Percentiles rank a stretch among this genome's conserved stretches.
Evolutionary conservation across 2,797 vertebrate genomes (phyloP).

Genomic region (Nothura maculosa): DNA sequence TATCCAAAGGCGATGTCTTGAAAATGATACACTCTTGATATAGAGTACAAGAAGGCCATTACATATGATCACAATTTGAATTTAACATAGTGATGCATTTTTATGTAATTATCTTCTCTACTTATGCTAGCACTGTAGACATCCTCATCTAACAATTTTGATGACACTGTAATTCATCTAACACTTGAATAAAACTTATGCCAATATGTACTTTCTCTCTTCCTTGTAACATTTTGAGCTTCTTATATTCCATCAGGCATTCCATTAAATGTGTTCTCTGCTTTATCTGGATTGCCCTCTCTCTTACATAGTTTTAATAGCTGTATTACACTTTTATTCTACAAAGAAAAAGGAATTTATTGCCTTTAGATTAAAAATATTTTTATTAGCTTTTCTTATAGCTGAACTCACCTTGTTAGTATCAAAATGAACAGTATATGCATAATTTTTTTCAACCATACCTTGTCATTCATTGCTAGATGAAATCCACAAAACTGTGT

Average conservation of each 20-base stretch:
- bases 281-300: conserved; percentile 15
- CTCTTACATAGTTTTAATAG: background rate
- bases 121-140: background rate
- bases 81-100: conserved; percentile 8
- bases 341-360: conserved; percentile 30
- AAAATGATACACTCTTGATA: background rate
- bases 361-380: conserved; percentile 34
- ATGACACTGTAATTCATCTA: conserved; percentile 26
- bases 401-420: background rate
- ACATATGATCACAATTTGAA: background rate
- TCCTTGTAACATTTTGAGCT: background rate
- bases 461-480: background rate
- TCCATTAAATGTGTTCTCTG: conserved; percentile 5
- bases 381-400: conserved; percentile 42
- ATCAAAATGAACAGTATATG: background rate
- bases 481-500: background rate
- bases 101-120: conserved; percentile 17
- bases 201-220: conserved; percentile 13
- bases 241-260: conserved; percentile 19
- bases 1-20: background rate
- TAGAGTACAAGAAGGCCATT: background rate
- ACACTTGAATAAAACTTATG: conserved; percentile 24
- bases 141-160: background rate
- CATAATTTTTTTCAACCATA: background rate
- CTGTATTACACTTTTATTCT: conserved; percentile 22